Evolutionary conservation across 2,113 vertebrate genomes (phyloP).

Genomic region (Prionailurus bengalensis): DNA sequence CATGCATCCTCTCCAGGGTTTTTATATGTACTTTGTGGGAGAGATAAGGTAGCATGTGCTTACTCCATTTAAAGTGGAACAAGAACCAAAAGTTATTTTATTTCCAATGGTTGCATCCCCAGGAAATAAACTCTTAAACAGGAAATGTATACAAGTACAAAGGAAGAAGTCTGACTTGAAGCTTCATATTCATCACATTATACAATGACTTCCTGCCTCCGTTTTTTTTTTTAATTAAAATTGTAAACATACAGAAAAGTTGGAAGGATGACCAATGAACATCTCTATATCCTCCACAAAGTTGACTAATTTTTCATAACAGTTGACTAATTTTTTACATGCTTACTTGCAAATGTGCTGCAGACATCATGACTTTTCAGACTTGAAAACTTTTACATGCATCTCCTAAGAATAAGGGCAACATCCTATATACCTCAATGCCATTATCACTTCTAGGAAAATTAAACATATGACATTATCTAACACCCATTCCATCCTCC

Average conservation of each 20-base stretch:
- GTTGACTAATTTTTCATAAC: background rate
- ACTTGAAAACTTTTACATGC: constrained; percentile 58
- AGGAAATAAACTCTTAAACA: background rate
- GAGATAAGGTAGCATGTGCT: background rate
- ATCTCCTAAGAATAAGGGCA: constrained; percentile 29
- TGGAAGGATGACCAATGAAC: background rate
- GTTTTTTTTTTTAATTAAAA: constrained; percentile 58
- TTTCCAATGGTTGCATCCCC: background rate
- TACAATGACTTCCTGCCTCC: constrained; percentile 35
- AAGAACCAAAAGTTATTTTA: background rate
- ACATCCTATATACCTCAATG: background rate
- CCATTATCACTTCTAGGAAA: background rate
- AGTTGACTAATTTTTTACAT: background rate
- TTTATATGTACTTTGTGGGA: background rate
- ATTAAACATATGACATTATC: constrained; percentile 9
- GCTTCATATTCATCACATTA: constrained; percentile 12
- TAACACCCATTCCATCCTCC: background rate
- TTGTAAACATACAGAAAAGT: constrained; percentile 47
- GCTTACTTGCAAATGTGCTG: constrained; percentile 48
- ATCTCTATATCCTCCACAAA: constrained; percentile 22
- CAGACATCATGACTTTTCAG: constrained; percentile 28
- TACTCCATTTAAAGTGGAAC: background rate
- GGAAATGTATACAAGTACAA: background rate
- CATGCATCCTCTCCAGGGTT: background rate
- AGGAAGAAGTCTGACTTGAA: background rate